Evolutionary conservation across 2,888 invertebrate genomes (phyloP).

Genomic region (Hypercompe scribonia): DNA sequence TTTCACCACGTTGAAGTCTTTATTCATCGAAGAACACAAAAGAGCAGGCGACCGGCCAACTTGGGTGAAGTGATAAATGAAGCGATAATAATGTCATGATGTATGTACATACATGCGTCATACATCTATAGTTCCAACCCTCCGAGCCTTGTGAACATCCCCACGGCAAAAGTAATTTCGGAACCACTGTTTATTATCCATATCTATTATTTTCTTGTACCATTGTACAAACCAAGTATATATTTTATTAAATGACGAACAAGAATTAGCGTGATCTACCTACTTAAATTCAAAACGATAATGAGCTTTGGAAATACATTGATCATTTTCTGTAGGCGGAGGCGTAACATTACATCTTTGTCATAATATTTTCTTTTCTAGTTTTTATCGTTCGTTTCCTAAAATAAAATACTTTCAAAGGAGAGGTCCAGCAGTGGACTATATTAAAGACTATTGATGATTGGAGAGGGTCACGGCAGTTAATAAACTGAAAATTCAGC

Average conservation of each 20-base stretch:
- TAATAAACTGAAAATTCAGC: too few relatives aligned
- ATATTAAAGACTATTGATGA: too few relatives aligned
- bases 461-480: too few relatives aligned
- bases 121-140: conserved; percentile 32
- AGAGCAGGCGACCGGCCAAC: conserved; percentile 41
- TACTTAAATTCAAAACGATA: not conserved
- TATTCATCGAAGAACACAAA: conserved; percentile 32
- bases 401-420: too few relatives aligned
- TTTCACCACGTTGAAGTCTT: conserved; percentile 23
- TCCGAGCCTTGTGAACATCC: conserved; percentile 35
- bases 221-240: conserved; percentile 36
- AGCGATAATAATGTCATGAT: conserved; percentile 31
- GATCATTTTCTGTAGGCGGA: too few relatives aligned
- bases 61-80: conserved; percentile 47
- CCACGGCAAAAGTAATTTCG: conserved; percentile 59
- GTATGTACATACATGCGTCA: conserved; percentile 33
- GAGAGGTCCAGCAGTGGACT: too few relatives aligned
- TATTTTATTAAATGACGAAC: conserved; percentile 8
- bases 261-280: not conserved
- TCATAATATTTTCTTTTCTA: too few relatives aligned
- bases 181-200: conserved; percentile 42
- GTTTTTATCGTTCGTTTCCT: too few relatives aligned
- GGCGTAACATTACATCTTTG: too few relatives aligned
- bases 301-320: too few relatives aligned
- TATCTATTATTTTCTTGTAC: conserved; percentile 42